Percentiles rank a stretch among this genome's conserved stretches.
phyloP scores from a whole-genome alignment of 2,888 invertebrate species.

The Tubiluchus corallicola region DNA sequence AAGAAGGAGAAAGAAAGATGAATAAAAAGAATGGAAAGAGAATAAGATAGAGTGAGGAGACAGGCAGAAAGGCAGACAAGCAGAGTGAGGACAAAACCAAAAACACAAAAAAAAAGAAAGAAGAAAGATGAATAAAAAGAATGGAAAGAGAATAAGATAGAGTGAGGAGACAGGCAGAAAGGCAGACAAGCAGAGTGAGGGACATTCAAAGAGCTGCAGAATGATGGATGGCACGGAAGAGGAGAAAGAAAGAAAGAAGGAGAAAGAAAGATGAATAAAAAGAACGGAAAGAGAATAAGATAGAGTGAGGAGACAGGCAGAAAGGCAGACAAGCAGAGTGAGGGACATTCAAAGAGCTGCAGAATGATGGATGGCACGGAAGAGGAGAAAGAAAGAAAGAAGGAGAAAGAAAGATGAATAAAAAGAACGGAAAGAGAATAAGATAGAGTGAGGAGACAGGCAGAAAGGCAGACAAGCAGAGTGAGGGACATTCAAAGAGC shows the following conservation, averaged over 20 bases:
- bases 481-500: neutral
- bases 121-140: neutral
- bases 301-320: neutral
- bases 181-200: neutral
- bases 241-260: conserved; percentile 3
- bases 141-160: neutral
- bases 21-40: neutral
- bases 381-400: conserved; percentile 3
- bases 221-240: too few relatives aligned
- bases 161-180: neutral
- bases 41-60: neutral
- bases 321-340: neutral
- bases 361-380: too few relatives aligned
- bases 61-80: neutral
- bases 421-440: neutral
- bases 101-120: neutral
- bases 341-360: neutral
- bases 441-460: neutral
- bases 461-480: neutral
- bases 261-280: neutral
- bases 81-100: neutral
- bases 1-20: neutral
- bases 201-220: neutral
- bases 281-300: neutral
- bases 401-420: neutral